These are phyloP conservation scores for Ichneumoninae sp. DNA, from an alignment of 2,888 invertebrate species.

Conservation along the genomic window DNA sequence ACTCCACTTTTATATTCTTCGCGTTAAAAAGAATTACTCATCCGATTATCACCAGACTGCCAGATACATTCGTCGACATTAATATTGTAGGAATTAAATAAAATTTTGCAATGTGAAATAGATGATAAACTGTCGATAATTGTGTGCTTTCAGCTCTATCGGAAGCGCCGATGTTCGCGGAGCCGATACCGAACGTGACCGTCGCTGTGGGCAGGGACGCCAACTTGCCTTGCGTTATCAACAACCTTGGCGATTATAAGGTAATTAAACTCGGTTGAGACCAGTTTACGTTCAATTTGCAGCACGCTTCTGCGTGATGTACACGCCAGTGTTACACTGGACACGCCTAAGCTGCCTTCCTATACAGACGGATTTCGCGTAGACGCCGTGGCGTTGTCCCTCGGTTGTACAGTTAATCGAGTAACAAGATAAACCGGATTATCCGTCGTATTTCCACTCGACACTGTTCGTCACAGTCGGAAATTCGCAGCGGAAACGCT, in stretches of 20 bases:
- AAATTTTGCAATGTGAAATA: background rate
- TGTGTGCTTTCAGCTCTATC: slow-evolving; percentile 89
- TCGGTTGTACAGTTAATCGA: slow-evolving; percentile 37
- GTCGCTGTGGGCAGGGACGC: slow-evolving; percentile 96
- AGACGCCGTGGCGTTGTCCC: background rate
- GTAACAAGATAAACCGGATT: slow-evolving; percentile 54
- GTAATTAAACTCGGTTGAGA: slow-evolving; percentile 83
- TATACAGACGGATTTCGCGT: background rate
- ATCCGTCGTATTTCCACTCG: slow-evolving; percentile 49
- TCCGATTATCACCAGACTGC: background rate
- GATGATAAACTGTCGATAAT: background rate
- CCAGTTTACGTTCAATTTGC: background rate
- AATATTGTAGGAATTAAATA: background rate
- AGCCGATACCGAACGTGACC: slow-evolving; percentile 96
- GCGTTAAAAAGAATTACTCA: background rate
- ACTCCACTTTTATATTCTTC: background rate
- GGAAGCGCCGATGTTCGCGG: slow-evolving; percentile 94
- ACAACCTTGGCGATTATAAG: slow-evolving; percentile 95
- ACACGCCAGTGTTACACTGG: background rate
- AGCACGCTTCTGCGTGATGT: background rate
- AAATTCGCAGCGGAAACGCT: slow-evolving; percentile 19
- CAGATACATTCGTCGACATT: background rate
- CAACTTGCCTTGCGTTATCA: slow-evolving; percentile 94
- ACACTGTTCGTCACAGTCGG: slow-evolving; percentile 33
- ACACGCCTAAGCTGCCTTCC: background rate